Evolutionary conservation across 1,140 invertebrate species (phyloP).

Genomic region (Procambarus clarkii): DNA sequence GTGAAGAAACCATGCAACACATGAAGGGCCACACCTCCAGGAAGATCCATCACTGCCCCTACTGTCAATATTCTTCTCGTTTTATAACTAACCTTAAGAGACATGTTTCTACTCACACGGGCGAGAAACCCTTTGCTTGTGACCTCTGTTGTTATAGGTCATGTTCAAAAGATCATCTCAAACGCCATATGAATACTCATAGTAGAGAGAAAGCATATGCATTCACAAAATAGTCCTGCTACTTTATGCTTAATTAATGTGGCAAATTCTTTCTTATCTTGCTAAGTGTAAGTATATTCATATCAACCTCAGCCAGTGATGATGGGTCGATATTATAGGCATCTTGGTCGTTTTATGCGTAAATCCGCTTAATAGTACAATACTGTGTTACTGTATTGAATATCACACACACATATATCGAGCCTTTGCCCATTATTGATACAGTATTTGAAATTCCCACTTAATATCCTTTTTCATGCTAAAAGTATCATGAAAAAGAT

Average conservation of each 20-base stretch:
- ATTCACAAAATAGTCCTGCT: constrained; percentile 11
- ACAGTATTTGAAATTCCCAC: too few relatives aligned
- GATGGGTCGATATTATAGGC: too few relatives aligned
- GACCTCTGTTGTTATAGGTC: constrained; percentile 40
- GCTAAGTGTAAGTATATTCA: too few relatives aligned
- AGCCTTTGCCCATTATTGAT: too few relatives aligned
- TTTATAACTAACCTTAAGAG: constrained; percentile 39
- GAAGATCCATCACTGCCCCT: constrained; percentile 49
- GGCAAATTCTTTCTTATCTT: too few relatives aligned
- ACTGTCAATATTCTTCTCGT: constrained; percentile 34
- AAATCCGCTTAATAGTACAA: too few relatives aligned
- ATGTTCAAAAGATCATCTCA: constrained; percentile 18
- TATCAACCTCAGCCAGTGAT: too few relatives aligned
- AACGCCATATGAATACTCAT: constrained; percentile 32
- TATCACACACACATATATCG: too few relatives aligned
- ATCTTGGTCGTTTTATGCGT: too few relatives aligned
- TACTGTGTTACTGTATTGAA: too few relatives aligned
- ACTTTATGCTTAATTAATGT: background rate
- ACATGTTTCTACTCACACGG: constrained; percentile 51
- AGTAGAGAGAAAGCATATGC: constrained; percentile 33
- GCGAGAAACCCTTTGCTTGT: constrained; percentile 39
- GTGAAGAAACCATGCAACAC: constrained; percentile 8
- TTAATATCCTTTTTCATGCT: too few relatives aligned
- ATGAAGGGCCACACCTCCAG: constrained; percentile 13
- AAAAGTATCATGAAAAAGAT: too few relatives aligned